A percentile compares a stretch with the other conserved stretches of the same genome.
phyloP scores from a whole-genome alignment of 1,140 invertebrate genomes.

The Cydia amplana region DNA sequence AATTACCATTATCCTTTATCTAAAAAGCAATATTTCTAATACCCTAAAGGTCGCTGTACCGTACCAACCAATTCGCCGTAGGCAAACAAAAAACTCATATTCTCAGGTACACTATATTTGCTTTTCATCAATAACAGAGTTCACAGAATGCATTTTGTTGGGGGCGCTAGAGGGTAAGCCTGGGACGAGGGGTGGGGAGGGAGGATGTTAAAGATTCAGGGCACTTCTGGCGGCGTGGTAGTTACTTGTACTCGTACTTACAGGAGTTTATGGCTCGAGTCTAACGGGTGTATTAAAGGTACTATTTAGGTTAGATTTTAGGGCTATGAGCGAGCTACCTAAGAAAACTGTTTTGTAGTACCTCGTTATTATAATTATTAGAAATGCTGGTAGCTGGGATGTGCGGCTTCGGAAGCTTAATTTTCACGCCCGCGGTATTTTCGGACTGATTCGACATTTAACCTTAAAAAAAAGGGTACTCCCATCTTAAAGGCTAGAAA shows the following conservation, averaged over 20 bases:
- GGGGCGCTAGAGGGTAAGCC: background rate
- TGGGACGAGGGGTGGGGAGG: background rate
- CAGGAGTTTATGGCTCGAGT: background rate
- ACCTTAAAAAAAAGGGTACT: no score
- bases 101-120: background rate
- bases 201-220: background rate
- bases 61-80: background rate
- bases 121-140: constrained; percentile 18
- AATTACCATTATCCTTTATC: no score
- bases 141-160: background rate
- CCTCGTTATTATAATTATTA: no score
- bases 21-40: background rate
- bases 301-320: no score
- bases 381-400: no score
- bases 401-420: no score
- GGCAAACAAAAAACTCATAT: constrained; percentile 1
- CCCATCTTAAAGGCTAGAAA: no score
- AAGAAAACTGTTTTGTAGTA: no score
- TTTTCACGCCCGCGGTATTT: no score
- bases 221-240: background rate
- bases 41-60: background rate
- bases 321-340: no score
- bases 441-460: no score
- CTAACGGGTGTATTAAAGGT: no score
- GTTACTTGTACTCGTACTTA: background rate